Evolutionary conservation across 2,113 vertebrate species (phyloP).

Genomic region (Mohoua ochrocephala): DNA sequence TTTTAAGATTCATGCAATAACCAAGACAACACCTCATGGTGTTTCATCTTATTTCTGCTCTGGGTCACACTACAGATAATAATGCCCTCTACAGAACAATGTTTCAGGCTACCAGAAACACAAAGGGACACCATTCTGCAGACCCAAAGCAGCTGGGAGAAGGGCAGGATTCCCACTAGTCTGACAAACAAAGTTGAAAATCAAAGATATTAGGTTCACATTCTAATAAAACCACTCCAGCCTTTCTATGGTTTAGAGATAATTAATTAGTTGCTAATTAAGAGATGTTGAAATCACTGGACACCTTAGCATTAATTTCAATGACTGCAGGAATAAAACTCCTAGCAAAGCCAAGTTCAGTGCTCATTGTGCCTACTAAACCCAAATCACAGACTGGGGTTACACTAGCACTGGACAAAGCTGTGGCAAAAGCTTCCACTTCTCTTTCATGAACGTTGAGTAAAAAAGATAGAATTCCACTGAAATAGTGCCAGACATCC

Average conservation of each 20-base stretch:
- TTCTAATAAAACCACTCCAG: neutral
- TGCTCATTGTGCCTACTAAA: neutral
- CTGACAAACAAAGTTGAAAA: neutral
- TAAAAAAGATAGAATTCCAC: neutral
- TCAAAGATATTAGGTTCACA: neutral
- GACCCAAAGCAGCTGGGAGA: neutral
- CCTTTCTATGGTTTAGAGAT: neutral
- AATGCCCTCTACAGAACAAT: neutral
- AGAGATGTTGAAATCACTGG: neutral
- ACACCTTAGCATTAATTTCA: neutral
- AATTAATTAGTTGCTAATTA: neutral
- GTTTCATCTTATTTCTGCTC: neutral
- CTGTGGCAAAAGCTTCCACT: neutral
- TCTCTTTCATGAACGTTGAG: neutral
- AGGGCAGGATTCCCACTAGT: neutral
- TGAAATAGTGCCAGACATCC: neutral
- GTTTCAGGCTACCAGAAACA: neutral
- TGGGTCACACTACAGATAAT: neutral
- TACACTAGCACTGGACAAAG: neutral
- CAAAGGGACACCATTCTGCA: neutral
- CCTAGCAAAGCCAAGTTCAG: neutral
- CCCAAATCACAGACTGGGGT: neutral
- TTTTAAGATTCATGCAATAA: neutral
- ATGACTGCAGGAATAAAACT: neutral
- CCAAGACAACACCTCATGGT: neutral